Percentiles rank a stretch among this genome's conserved stretches.
Evolutionary conservation across 2,797 vertebrate species (phyloP).

Genomic region (Ibycter americanus): DNA sequence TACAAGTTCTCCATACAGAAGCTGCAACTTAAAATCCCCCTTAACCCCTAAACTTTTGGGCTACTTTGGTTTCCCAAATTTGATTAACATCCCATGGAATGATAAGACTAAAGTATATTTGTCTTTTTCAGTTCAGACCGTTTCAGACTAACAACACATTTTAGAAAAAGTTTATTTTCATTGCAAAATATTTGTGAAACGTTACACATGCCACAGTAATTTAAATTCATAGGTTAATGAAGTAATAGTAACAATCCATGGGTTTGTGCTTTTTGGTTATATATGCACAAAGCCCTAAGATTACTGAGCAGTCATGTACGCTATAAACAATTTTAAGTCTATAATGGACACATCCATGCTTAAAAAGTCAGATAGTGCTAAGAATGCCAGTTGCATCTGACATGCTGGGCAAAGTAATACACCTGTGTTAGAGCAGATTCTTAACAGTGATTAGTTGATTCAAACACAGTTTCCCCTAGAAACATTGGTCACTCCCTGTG

Average conservation of each 20-base stretch:
- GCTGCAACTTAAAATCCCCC: neutral
- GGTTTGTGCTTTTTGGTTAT: neutral
- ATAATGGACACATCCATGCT: too few species aligned
- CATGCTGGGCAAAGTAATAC: neutral
- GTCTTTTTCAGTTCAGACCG: neutral
- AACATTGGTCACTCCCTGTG: neutral
- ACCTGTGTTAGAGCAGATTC: neutral
- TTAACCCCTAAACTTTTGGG: neutral
- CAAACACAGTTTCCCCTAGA: neutral
- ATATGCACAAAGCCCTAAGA: neutral
- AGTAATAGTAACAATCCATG: neutral
- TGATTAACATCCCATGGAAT: neutral
- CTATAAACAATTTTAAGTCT: neutral
- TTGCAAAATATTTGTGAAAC: neutral
- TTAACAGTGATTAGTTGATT: neutral
- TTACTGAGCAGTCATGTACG: neutral
- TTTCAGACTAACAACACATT: neutral
- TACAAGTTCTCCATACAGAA: neutral
- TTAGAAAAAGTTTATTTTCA: neutral
- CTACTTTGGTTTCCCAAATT: neutral
- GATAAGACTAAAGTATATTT: neutral
- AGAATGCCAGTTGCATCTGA: neutral
- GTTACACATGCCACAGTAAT: neutral
- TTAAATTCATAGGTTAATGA: neutral
- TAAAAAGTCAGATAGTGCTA: neutral